Percentiles rank a stretch among this genome's conserved stretches.
Evolutionary conservation across 2,888 invertebrate species (phyloP).

Genomic region (Heliconius sara): DNA sequence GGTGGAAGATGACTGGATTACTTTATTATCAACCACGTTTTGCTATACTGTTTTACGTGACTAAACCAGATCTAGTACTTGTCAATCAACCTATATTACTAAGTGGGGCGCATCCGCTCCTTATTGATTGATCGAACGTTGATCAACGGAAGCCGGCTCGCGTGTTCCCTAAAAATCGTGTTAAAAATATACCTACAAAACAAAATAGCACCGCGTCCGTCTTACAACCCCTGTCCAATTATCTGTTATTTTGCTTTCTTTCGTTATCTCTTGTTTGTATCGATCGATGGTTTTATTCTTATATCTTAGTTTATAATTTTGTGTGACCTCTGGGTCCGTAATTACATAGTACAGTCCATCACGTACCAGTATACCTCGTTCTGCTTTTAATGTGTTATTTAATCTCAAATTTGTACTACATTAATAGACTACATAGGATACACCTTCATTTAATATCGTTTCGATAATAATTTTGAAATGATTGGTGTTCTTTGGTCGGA

Average conservation of each 20-base stretch:
- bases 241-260: conserved; percentile 80
- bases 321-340: conserved; percentile 80
- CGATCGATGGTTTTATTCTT: conserved; percentile 65
- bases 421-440: conserved; percentile 76
- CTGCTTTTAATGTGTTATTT: conserved; percentile 80
- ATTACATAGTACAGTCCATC: conserved; percentile 72
- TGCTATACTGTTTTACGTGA: conserved; percentile 52
- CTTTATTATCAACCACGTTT: conserved; percentile 67
- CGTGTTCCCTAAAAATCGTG: conserved; percentile 75
- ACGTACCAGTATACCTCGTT: conserved; percentile 71
- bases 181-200: conserved; percentile 55
- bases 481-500: conserved; percentile 73
- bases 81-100: conserved; percentile 60
- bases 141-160: conserved; percentile 64
- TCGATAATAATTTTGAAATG: conserved; percentile 72
- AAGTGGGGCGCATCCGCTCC: conserved; percentile 66
- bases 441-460: conserved; percentile 82
- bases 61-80: conserved; percentile 60
- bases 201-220: conserved; percentile 71
- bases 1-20: conserved; percentile 35
- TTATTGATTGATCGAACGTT: conserved; percentile 61
- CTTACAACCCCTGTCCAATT: conserved; percentile 70
- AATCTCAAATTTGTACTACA: conserved; percentile 80
- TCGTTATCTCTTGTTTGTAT: conserved; percentile 59
- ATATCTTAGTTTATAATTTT: conserved; percentile 65